phyloP scores from a whole-genome alignment of 2,113 vertebrate species.

The Pollachius pollachius region DNA sequence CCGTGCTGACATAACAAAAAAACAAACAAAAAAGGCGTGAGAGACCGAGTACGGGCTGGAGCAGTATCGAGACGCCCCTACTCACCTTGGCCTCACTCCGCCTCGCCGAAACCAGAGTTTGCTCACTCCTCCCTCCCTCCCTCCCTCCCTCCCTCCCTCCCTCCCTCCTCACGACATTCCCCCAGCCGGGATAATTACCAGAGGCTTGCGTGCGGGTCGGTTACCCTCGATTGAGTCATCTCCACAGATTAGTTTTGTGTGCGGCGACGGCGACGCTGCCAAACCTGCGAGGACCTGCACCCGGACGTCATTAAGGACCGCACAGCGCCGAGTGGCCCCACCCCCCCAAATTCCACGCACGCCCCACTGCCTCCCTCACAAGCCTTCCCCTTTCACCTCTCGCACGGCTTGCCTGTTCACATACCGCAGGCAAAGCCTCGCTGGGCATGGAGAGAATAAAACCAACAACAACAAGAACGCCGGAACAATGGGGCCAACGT shows the following conservation, averaged over 20 bases:
- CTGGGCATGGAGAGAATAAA: neutral
- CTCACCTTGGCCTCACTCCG: constrained; percentile 24
- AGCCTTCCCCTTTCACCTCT: constrained; percentile 32
- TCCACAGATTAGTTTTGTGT: constrained; percentile 48
- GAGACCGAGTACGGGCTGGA: too few species aligned
- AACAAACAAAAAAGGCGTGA: constrained; percentile 29
- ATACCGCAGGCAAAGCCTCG: constrained; percentile 24
- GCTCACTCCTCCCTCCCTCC: constrained; percentile 5
- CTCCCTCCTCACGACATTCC: constrained; percentile 31
- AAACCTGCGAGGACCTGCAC: constrained; percentile 62
- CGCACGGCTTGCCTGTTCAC: constrained; percentile 17
- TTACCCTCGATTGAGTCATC: constrained; percentile 59
- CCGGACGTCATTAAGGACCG: constrained; percentile 44
- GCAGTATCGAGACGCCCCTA: neutral
- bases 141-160: constrained; percentile 10
- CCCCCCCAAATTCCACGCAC: constrained; percentile 2
- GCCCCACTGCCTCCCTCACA: constrained; percentile 11
- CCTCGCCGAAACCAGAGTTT: constrained; percentile 32
- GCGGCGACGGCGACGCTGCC: constrained; percentile 15
- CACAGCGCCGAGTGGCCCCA: constrained; percentile 37
- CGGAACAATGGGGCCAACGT: constrained; percentile 36
- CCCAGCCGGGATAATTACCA: constrained; percentile 45
- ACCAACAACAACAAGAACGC: neutral
- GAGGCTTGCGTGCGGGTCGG: constrained; percentile 54
- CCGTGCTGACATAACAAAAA: constrained; percentile 31